phyloP scores from a whole-genome alignment of 2,888 invertebrate genomes.

The Drosophila maculinotata region DNA sequence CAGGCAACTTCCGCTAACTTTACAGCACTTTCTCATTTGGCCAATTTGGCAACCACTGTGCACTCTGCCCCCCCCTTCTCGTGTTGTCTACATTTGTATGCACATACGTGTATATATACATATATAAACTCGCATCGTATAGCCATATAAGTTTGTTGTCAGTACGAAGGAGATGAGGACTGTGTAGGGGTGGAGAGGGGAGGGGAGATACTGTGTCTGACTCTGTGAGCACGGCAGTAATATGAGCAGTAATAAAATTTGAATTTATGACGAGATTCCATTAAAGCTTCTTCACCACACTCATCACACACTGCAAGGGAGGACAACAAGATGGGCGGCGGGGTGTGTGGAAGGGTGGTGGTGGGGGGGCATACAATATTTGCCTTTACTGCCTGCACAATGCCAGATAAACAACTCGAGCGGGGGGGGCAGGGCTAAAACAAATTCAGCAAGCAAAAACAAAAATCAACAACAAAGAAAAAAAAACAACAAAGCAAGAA shows the following conservation, averaged over 20 bases:
- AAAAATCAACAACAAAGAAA: conserved; percentile 47
- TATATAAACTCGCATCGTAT: conserved; percentile 42
- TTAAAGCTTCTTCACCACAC: conserved; percentile 82
- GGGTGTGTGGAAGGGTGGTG: background rate
- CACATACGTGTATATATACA: background rate
- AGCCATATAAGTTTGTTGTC: conserved; percentile 60
- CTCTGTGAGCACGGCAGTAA: conserved; percentile 67
- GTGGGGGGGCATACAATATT: conserved; percentile 60
- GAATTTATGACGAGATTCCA: conserved; percentile 85
- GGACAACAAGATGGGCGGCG: conserved; percentile 15
- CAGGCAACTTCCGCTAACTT: conserved; percentile 16
- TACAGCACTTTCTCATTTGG: conserved; percentile 29
- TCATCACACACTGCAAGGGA: conserved; percentile 37
- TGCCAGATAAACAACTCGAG: conserved; percentile 56
- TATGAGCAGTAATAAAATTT: conserved; percentile 82
- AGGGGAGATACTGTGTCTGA: conserved; percentile 26
- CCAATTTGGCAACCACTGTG: conserved; percentile 53
- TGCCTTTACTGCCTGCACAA: conserved; percentile 62
- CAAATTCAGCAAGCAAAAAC: conserved; percentile 58
- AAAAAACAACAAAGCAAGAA: conserved; percentile 6
- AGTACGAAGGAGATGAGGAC: conserved; percentile 1
- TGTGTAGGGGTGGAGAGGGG: background rate
- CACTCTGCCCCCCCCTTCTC: background rate
- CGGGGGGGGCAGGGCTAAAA: conserved; percentile 31
- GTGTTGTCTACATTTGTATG: background rate